Base-by-base conservation (phyloP, 2,113 vertebrate genomes). In the Alexandromys fortis region DNA sequence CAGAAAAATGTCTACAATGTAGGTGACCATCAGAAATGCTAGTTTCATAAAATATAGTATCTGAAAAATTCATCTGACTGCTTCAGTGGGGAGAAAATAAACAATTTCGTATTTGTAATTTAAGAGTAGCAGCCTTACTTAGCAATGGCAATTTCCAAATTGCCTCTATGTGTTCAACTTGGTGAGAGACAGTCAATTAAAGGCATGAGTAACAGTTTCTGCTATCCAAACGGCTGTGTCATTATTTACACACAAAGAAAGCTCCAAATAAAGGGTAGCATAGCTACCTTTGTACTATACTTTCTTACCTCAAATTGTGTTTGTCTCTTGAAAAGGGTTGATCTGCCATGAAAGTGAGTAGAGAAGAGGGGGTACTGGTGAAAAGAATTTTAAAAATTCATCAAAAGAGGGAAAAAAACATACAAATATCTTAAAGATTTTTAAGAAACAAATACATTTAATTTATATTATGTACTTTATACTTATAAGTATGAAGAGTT, bases 1-100 rank as follows among this genome's bases (percentile, higher is more conserved):
- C 67, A 72, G 38, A 93, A 96, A 79, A 94, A 47, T 81, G 24
- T 92, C 9, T 91, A 92, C 73, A 96, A 67, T 70, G 30, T 75
- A 92, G 38, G 21, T 89, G 38, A 63, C 3, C 42, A 35, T 16
- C 19, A 86, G 47, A 93, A 95, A 92, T 89, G 19, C 28, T 17
- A 83, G 14, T 91, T 89, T 63, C 78, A 26, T 88, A 28, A 68
- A 72, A 68, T 61, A 61, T 10, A 45, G 4, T 9, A 88, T 49
- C 38, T 12, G n/a, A 14, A 65, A 3, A 76, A 55, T 89, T 94
- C 78, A 82, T 75, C 6, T 77, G 16, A 92, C 30, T 79, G 9
- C 16, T 24, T 63, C 35, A 58, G 5, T 3, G 28, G n/a, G 52
- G 61, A 70, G 22, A 58, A 24, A 10, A 13, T 12, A 61, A 81